These are phyloP conservation scores for Pterophyllum scalare DNA, from an alignment of 2,113 vertebrate species.

Conservation along the genomic window DNA sequence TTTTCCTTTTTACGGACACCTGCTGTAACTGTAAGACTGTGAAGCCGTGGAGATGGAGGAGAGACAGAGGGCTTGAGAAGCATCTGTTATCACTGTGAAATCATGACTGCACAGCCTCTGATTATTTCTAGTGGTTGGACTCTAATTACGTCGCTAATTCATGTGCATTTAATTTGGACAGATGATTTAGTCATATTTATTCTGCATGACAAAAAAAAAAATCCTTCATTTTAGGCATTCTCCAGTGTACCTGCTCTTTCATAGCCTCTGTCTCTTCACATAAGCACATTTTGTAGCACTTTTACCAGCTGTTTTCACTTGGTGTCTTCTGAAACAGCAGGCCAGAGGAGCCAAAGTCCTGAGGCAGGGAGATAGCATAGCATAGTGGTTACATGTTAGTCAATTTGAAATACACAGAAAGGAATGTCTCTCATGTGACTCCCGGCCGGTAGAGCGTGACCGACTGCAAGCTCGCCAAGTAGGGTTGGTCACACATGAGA, in stretches of 20 bases:
- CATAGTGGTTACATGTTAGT: conserved; percentile 63
- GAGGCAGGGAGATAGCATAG: conserved; percentile 61
- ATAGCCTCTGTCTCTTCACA: background rate
- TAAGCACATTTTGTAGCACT: background rate
- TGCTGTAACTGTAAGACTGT: conserved; percentile 52
- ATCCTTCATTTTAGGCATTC: background rate
- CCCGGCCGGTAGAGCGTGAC: conserved; percentile 58
- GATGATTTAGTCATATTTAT: conserved; percentile 49
- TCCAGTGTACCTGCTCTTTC: background rate
- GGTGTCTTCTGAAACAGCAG: conserved; percentile 22
- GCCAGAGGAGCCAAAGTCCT: conserved; percentile 47
- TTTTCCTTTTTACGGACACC: conserved; percentile 54
- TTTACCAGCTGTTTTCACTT: conserved; percentile 54
- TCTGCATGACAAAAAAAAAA: background rate
- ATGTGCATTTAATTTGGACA: conserved; percentile 51
- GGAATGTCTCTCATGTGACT: conserved; percentile 74
- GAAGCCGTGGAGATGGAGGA: conserved; percentile 47
- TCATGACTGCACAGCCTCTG: conserved; percentile 32
- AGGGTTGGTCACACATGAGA: conserved; percentile 67
- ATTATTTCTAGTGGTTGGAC: conserved; percentile 35
- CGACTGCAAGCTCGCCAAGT: conserved; percentile 50
- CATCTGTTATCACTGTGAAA: conserved; percentile 48
- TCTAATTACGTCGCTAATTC: conserved; percentile 54
- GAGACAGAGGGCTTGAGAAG: conserved; percentile 33
- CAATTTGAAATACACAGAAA: conserved; percentile 76